phyloP scores from a whole-genome alignment of 2,797 vertebrate genomes.

The Hydrocynus forskahlii region DNA sequence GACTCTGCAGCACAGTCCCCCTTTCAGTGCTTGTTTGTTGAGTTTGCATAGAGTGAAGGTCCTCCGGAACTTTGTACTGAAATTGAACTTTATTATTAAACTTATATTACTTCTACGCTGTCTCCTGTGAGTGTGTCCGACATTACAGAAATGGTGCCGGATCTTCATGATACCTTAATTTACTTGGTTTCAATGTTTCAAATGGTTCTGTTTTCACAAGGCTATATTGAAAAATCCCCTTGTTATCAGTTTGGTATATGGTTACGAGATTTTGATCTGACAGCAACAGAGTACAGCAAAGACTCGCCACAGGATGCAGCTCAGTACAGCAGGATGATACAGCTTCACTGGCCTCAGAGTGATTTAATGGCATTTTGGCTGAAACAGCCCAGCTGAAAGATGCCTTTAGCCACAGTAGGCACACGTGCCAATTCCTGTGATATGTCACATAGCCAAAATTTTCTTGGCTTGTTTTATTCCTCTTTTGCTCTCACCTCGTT shows the following conservation, averaged over 20 bases:
- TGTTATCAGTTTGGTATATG: not conserved
- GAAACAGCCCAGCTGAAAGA: slow-evolving; percentile 3
- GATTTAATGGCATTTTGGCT: slow-evolving; percentile 14
- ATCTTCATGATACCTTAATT: too few relatives aligned
- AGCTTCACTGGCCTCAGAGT: not conserved
- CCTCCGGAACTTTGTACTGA: too few relatives aligned
- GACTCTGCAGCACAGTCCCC: too few relatives aligned
- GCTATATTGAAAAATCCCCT: too few relatives aligned
- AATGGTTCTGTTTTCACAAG: too few relatives aligned
- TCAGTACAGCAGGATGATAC: not conserved
- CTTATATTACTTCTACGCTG: too few relatives aligned
- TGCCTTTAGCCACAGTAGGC: not conserved
- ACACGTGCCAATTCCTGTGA: not conserved
- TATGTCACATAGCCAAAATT: slow-evolving; percentile 6
- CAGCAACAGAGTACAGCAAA: not conserved
- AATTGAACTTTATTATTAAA: too few relatives aligned
- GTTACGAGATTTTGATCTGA: not conserved
- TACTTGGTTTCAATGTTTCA: too few relatives aligned
- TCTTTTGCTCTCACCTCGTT: not conserved
- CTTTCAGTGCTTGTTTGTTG: too few relatives aligned
- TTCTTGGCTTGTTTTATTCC: slow-evolving; percentile 5
- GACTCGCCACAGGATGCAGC: not conserved
- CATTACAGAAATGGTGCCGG: too few relatives aligned
- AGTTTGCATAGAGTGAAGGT: too few relatives aligned
- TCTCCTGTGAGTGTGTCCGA: too few relatives aligned